Base-by-base conservation (phyloP, 2,113 vertebrate genomes). In the Lophius piscatorius region DNA sequence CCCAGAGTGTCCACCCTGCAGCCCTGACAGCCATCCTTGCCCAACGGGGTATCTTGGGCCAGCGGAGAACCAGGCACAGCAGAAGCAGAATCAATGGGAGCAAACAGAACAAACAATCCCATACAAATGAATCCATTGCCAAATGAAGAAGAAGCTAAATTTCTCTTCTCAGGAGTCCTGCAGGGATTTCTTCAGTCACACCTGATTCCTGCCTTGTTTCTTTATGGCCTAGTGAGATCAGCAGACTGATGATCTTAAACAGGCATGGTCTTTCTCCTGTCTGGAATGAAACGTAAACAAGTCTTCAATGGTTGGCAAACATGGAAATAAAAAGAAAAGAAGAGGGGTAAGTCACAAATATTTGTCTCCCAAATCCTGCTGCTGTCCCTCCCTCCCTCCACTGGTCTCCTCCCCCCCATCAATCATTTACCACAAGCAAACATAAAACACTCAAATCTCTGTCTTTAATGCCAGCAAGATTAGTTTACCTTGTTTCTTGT, bases 401-500 rank as follows among this genome's bases (percentile, higher is more conserved):
- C 12, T 6, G 33, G 26, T 66, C 61, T 42, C 39, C 49, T 67
- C 66, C 51, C 51, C 54, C 61, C 71, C 39, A 63, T 87, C 33
- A 91, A 88, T 90, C 82, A 89, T 86, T 89, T 76, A 81, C 80
- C 26, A 36, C 34, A 10, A 52, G 17, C 20, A 44, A 50, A 47
- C 44, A n/a, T 4, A 41, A 56, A 39, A 76, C 56, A 78, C 62
- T 54, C n/a, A n/a, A n/a, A n/a, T 65, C 33, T 58, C 45, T 46
- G 4, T 33, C 48, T 12, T 50, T 59, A 40, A 38, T 18, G n/a
- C 13, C 7, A 22, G 46, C 5, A 9, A 18, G 14, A 40, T 63
- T 23, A 17, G 33, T 26, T 33, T 28, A 70, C 20, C 42, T 42
- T 24, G 17, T 44, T 33, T 3, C 17, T 23, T 31, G 7, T 14